Base-by-base conservation (phyloP, 2,113 vertebrate genomes). In the Lanius ludovicianus region DNA sequence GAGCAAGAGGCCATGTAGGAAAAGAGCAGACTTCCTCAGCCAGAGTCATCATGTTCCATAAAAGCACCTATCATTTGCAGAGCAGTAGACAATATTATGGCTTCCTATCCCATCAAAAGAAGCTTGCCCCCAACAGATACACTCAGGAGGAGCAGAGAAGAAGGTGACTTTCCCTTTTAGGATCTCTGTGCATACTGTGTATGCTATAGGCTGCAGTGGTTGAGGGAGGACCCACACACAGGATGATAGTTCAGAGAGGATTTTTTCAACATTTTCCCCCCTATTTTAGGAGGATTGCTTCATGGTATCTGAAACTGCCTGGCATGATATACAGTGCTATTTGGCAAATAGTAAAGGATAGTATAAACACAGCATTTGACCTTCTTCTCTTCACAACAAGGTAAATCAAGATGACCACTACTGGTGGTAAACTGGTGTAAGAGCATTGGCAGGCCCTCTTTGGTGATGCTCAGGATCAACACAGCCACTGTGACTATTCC, bases 131-230 rank as follows among this genome's bases (percentile, higher is more conserved):
- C 6, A 31, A 33, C 3, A 52, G 35, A 57, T 55, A 68, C 44
- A 19, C 37, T 73, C 75, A 71, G 50, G 15, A 81, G n/a, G 9
- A 73, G 8, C 16, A 33, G 23, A 23, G 64, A 87, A 70, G 42
- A 50, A 75, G 44, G 13, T 4, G 2, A 19, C 5, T 78, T 68
- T 79, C 11, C 11, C 30, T 56, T 74, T 56, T 17, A 47, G 35
- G 10, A 39, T 1, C 11, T 4, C 10, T 37, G 21, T 23, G 28
- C 9, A 3, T 41, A 25, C 17, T 57, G n/a, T 7, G 14, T 18
- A 35, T 0, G 0, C 20, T n/a, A 19, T 49, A 56, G 22, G 23
- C 53, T 69, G 27, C 35, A 53, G 8, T 1, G 7, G 30, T 18
- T 60, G 52, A 33, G 33, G 14, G 15, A 91, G 65, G 8, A 87